phyloP scores from a whole-genome alignment of 2,113 vertebrate species.

The Crypturellus undulatus region DNA sequence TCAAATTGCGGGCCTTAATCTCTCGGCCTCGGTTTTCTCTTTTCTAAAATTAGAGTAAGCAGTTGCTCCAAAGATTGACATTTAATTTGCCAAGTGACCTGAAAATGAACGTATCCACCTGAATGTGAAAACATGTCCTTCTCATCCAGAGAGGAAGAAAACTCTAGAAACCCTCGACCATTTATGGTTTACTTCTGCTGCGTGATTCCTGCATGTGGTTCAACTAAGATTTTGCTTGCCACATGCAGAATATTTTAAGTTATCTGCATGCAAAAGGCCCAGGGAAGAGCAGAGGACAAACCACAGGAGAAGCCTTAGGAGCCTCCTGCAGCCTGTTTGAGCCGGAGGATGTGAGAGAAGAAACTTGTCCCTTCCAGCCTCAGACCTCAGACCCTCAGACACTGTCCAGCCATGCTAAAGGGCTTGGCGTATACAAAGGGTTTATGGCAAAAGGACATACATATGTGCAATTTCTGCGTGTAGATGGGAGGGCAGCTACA shows the following conservation, averaged over 20 bases:
- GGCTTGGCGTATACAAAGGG: background rate
- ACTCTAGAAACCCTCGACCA: background rate
- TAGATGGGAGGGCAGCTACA: background rate
- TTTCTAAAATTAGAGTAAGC: background rate
- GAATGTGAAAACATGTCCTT: background rate
- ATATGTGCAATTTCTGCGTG: background rate
- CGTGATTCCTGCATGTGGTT: background rate
- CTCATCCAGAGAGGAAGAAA: background rate
- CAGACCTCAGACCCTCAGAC: background rate
- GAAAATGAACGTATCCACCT: background rate
- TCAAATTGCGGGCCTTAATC: background rate
- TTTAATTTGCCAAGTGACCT: rapidly evolving
- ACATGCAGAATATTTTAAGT: background rate
- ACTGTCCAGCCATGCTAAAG: background rate
- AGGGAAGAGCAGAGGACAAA: background rate
- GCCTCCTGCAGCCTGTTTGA: background rate
- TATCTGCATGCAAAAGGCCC: background rate
- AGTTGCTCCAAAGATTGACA: background rate
- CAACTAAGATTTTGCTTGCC: background rate
- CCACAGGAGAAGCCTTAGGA: background rate
- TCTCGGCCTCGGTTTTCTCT: background rate
- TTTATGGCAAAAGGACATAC: background rate
- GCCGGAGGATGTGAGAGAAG: background rate
- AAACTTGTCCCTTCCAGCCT: background rate
- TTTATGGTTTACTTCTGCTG: background rate